Evolutionary conservation across 2,113 vertebrate genomes (phyloP).

Genomic region (Tragelaphus buxtoni): DNA sequence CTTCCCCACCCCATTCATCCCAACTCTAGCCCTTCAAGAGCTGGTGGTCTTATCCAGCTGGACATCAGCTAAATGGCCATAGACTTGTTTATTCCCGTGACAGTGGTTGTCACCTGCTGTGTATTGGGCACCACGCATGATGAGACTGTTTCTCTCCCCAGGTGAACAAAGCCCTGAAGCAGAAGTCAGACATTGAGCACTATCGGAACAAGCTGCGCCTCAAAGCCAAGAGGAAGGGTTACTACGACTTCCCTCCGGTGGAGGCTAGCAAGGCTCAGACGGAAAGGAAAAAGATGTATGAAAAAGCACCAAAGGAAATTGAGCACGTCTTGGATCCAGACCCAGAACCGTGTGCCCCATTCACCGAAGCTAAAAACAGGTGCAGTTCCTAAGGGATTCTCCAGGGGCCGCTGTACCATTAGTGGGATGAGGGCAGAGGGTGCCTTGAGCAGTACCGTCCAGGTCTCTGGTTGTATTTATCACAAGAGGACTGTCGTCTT

Average conservation of each 20-base stretch:
- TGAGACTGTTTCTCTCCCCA: slow-evolving; percentile 69
- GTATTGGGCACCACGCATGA: neutral
- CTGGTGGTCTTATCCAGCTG: neutral
- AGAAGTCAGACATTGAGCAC: slow-evolving; percentile 98
- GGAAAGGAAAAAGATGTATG: slow-evolving; percentile 84
- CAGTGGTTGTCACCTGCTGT: neutral
- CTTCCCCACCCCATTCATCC: neutral
- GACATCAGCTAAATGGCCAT: neutral
- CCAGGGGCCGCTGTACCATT: neutral
- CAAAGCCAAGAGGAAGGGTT: slow-evolving; percentile 97
- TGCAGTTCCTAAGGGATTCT: slow-evolving; percentile 44
- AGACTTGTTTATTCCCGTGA: neutral
- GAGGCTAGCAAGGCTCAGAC: slow-evolving; percentile 83
- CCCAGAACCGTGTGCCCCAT: slow-evolving; percentile 89
- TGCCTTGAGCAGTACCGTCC: neutral
- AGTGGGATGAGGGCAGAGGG: neutral
- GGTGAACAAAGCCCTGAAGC: slow-evolving; percentile 97
- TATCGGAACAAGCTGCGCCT: slow-evolving; percentile 98
- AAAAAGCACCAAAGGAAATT: slow-evolving; percentile 86
- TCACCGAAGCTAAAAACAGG: slow-evolving; percentile 92
- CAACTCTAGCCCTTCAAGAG: neutral
- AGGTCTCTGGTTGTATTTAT: neutral
- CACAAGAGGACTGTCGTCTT: neutral
- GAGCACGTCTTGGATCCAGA: slow-evolving; percentile 88
- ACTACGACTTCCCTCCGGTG: slow-evolving; percentile 93